A percentile compares a stretch with the other conserved stretches of the same genome.
Evolutionary conservation across 2,797 vertebrate species (phyloP).

Genomic region (Hydrolagus colliei): DNA sequence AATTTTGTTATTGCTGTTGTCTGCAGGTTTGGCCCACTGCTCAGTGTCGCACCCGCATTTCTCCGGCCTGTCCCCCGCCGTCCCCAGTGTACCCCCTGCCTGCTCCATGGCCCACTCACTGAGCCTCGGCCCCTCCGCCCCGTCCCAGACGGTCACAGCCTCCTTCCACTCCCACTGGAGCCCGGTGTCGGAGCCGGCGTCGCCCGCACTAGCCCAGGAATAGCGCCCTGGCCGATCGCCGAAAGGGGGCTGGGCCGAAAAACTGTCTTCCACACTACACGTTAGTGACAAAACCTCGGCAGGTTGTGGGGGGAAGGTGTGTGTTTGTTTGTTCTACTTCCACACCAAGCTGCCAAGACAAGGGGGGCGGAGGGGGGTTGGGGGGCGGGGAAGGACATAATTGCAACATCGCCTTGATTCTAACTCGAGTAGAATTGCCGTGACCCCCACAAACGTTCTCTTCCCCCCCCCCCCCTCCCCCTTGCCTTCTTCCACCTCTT

Average conservation of each 20-base stretch:
- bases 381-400: background rate
- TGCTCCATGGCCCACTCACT: background rate
- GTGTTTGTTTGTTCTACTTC: background rate
- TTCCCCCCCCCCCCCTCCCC: no score
- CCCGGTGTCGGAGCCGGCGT: background rate
- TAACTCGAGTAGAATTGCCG: background rate
- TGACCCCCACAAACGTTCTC: no score
- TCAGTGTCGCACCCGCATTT: background rate
- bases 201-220: background rate
- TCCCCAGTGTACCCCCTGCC: background rate
- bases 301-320: background rate
- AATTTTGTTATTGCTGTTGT: no score
- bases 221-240: background rate
- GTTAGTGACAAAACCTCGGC: background rate
- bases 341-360: background rate
- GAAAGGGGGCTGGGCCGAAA: background rate
- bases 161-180: constrained; percentile 22
- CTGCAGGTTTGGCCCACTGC: background rate
- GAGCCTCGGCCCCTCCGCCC: background rate
- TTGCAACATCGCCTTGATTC: background rate
- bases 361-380: no score
- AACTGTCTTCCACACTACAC: constrained; percentile 1
- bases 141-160: background rate
- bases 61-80: background rate
- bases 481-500: no score